Evolutionary conservation across 2,888 invertebrate species (phyloP), one percentile per base, ranked within the genome.

Genomic region (Griposia aprilina): DNA sequence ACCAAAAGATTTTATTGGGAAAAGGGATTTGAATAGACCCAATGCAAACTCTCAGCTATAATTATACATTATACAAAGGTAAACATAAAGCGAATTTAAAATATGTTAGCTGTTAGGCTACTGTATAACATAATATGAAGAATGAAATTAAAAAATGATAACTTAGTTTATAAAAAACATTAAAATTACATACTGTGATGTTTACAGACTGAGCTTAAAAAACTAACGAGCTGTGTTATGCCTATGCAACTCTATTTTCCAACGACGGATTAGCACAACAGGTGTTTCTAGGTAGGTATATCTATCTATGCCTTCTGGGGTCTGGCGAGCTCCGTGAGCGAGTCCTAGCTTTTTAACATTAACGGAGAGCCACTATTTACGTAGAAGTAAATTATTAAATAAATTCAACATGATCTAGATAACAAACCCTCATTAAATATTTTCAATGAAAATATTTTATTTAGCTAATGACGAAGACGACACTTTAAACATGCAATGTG

Each of bases 401-500:
- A 90, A 91, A 88, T 90, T 90, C 83, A 84, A 91, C 88, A 88
- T 86, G 76, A 90, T 87, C 89, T 92, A 92, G 86, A 88, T 91
- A 92, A 93, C 90, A 88, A 91, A 92, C 87, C 86, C 86, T 90
- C 85, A 90, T 88, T 88, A 88, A 88, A 87, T 87, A 90, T 85
- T 89, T 87, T 86, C 84, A 90, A 89, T 86, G 88, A 90, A 90
- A 90, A 90, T 87, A 86, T 83, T 91, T 89, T 87, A 90, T 89
- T 87, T 89, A 88, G 86, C 87, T 89, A 89, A 89, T 89, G 88
- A 90, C 89, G 85, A 91, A 92, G 90, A 93, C 92, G 90, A 93
- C 91, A 94, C 91, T 92, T 92, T 90, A 90, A 93, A 94, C 93
- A 94, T 94, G 92, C 92, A 93, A 91, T 93, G 93, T 95, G 96